Conservation (phyloP, 2,888 invertebrate species). For the Drosophila macrospina region DNA sequence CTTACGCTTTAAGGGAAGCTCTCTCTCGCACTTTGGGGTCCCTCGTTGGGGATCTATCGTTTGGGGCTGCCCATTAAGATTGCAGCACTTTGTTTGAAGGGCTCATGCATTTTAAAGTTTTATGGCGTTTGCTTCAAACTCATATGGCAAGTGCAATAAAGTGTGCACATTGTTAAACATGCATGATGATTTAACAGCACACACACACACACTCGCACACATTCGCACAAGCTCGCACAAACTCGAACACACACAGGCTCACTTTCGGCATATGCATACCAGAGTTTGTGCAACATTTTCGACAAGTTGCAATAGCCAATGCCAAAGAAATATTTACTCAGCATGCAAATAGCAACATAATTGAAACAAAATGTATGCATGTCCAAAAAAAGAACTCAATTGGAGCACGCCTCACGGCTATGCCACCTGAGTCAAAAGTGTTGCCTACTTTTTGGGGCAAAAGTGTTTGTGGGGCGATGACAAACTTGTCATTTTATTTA, state of each 20-base stretch:
- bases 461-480: slow-evolving; percentile 26
- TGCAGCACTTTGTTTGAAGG: slow-evolving; percentile 61
- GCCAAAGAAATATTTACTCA: slow-evolving; percentile 67
- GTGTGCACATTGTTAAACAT: slow-evolving; percentile 72
- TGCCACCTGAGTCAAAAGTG: slow-evolving; percentile 3
- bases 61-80: slow-evolving; percentile 54
- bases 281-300: slow-evolving; percentile 42
- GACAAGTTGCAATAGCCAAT: slow-evolving; percentile 33
- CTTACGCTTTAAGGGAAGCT: slow-evolving; percentile 43
- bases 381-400: background rate
- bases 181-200: slow-evolving; percentile 70
- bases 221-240: slow-evolving; percentile 6
- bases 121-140: slow-evolving; percentile 49
- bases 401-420: slow-evolving; percentile 1
- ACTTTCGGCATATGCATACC: slow-evolving; percentile 26
- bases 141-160: slow-evolving; percentile 69
- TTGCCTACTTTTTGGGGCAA: slow-evolving; percentile 35
- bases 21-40: background rate
- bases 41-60: slow-evolving; percentile 7
- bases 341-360: slow-evolving; percentile 73
- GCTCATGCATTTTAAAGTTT: slow-evolving; percentile 78
- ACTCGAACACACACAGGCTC: background rate
- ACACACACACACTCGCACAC: slow-evolving; percentile 24
- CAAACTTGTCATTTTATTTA: slow-evolving; percentile 51
- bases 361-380: slow-evolving; percentile 65